phyloP scores from a whole-genome alignment of 1,140 invertebrate genomes.

The Batillaria attramentaria region DNA sequence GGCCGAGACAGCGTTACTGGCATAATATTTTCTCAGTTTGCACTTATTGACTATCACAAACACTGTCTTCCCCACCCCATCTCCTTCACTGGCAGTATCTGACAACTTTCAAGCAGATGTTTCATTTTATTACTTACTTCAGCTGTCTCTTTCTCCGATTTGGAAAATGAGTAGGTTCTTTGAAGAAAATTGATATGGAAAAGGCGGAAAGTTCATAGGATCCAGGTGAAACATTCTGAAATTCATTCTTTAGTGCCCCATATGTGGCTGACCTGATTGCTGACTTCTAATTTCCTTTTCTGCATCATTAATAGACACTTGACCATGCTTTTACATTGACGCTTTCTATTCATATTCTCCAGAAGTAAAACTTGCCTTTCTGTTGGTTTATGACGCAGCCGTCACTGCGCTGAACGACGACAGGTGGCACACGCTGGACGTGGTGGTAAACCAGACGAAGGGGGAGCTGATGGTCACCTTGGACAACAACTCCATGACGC shows the following conservation, averaged over 20 bases:
- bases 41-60: no score
- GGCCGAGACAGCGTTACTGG: no score
- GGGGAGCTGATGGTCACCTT: conserved; percentile 86
- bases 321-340: neutral
- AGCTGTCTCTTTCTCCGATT: no score
- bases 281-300: neutral
- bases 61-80: no score
- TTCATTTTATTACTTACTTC: no score
- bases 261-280: neutral
- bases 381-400: neutral
- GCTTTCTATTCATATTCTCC: neutral
- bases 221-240: neutral
- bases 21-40: no score
- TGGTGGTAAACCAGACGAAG: conserved; percentile 87
- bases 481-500: conserved; percentile 82
- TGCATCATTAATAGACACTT: neutral
- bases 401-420: conserved; percentile 84
- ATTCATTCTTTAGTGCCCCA: neutral
- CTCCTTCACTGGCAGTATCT: no score
- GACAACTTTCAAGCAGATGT: no score
- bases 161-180: neutral
- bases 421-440: conserved; percentile 88
- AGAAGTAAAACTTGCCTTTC: neutral
- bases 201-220: neutral
- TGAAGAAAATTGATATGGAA: neutral